Evolutionary conservation across 1,140 invertebrate genomes (phyloP), one percentile per base, ranked within the genome.

Genomic region (Palaemon carinicauda): DNA sequence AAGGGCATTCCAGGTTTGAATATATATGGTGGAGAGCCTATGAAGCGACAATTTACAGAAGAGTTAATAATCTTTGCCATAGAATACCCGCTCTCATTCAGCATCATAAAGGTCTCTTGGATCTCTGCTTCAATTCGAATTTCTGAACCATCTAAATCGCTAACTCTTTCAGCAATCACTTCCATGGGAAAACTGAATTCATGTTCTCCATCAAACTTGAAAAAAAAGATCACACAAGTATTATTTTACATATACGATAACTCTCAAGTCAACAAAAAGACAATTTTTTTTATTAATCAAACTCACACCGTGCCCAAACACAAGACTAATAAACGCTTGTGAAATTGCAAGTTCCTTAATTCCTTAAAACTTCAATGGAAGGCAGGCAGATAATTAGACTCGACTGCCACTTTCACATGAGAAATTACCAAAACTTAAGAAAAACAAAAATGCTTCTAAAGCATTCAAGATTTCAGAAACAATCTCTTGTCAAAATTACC

Each of bases 1-100:
- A 94, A 92, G 0, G 92, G 91, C 89, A 93, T 92, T 82, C 92
- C 92, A 10, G 94, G 94, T 90, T 93, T 94, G 89, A 94, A 95
- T n/a, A 93, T 91, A 56, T 92, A 90, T 3, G 93, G 92, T 52
- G 89, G 89, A 33, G 91, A 90, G 27, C 93, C 93, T 1, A 94
- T 90, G 90, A 94, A 94, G 56, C 91, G 90, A 4, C 95, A 82
- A 65, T 91, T 90, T 9, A 93, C 84, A 14, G 90, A 90, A 15
- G 92, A 91, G 51, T 91, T 91, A 78, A 93, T 92, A 10, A 94
- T 91, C 56, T 92, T 89, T 3, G 93, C 93, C 74, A 92, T 92
- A 27, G 92, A 92, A 89, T 91, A 94, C 0, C 93, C 89, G 0
- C 73, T 87, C 24, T 89, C 74, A 50, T 78, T 89, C 27, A 88